A percentile compares a stretch with the other conserved stretches of the same genome.
Conservation (phyloP, 2,113 vertebrate species). For the Siniperca knerii region DNA sequence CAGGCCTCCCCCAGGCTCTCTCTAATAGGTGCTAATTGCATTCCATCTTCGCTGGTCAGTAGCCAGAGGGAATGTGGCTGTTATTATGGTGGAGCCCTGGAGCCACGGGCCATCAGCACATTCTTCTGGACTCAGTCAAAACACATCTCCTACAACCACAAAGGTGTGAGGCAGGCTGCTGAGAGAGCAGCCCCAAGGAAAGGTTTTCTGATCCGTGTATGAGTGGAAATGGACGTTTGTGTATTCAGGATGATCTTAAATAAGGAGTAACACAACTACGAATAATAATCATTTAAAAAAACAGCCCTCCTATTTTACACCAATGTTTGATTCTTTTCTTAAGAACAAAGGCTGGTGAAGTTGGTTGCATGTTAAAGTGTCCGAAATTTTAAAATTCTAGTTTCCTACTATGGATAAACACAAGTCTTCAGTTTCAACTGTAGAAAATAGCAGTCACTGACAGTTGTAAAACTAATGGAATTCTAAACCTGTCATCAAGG, state of each 20-base stretch:
- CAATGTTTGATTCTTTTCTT: no score
- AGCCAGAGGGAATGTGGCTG: constrained; percentile 85
- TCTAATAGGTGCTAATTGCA: constrained; percentile 88
- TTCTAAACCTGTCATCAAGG: no score
- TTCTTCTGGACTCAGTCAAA: constrained; percentile 81
- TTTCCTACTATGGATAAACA: no score
- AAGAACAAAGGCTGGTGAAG: no score
- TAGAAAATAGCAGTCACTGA: no score
- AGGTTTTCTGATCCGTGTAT: constrained; percentile 2
- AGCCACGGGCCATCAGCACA: constrained; percentile 81
- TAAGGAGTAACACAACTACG: neutral
- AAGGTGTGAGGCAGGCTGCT: constrained; percentile 66
- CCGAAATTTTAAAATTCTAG: no score
- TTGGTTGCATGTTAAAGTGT: no score
- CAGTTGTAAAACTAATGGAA: no score
- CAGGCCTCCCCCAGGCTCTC: constrained; percentile 82
- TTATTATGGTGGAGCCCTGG: constrained; percentile 82
- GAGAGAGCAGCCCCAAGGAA: constrained; percentile 31
- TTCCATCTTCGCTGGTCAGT: constrained; percentile 85
- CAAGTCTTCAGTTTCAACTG: no score
- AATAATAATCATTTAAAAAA: neutral
- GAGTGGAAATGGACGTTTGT: neutral
- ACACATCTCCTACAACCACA: constrained; percentile 65
- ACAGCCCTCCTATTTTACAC: no score
- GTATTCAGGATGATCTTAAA: neutral